A percentile compares a stretch with the other conserved stretches of the same genome.
These are phyloP conservation scores for Cydia amplana DNA, from an alignment of 1,140 invertebrate genomes.

Conservation along the genomic window DNA sequence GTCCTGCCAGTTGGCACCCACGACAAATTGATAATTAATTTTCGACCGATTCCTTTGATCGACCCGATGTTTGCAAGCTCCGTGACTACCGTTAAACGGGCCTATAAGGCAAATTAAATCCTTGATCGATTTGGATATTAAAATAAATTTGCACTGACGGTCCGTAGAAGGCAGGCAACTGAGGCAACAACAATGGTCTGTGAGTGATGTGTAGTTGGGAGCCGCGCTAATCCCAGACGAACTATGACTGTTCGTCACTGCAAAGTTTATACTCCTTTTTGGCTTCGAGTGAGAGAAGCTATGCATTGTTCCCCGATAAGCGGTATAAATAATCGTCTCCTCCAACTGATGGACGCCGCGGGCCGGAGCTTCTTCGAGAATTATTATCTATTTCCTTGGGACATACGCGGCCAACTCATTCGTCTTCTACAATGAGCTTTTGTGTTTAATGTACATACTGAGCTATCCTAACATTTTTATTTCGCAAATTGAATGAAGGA, in stretches of 20 bases:
- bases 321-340: conserved; percentile 56
- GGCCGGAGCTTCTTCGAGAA: conserved; percentile 42
- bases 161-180: conserved; percentile 13
- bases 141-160: conserved; percentile 17
- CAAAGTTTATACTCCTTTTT: conserved; percentile 1
- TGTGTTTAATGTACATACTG: conserved; percentile 23
- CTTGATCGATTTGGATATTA: conserved; percentile 29
- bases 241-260: conserved; percentile 7
- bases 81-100: conserved; percentile 50
- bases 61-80: conserved; percentile 68
- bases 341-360: conserved; percentile 49
- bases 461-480: not conserved
- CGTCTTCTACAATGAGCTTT: conserved; percentile 28
- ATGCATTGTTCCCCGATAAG: conserved; percentile 63
- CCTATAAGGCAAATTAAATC: conserved; percentile 31
- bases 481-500: not conserved
- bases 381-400: conserved; percentile 41
- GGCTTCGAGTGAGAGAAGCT: conserved; percentile 34
- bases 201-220: conserved; percentile 44
- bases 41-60: conserved; percentile 71
- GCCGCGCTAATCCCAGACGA: not conserved
- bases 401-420: conserved; percentile 32
- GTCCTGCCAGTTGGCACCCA: conserved; percentile 67
- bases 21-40: conserved; percentile 80
- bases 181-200: conserved; percentile 44